A percentile compares a stretch with the other conserved stretches of the same genome.
Evolutionary conservation across 2,797 vertebrate species (phyloP).

Genomic region (Falco rusticolus): DNA sequence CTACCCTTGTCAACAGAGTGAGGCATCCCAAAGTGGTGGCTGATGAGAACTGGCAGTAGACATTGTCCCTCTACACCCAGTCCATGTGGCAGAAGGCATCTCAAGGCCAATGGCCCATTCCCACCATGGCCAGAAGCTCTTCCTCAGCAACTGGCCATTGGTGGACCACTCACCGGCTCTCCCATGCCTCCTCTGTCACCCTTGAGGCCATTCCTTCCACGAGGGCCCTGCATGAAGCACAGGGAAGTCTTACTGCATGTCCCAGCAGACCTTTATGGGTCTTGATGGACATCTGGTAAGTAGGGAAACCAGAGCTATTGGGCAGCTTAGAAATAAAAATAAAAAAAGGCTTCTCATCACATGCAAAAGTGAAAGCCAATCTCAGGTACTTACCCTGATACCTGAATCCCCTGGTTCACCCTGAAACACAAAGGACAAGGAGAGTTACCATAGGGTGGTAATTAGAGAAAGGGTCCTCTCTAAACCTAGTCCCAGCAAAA

Average conservation of each 20-base stretch:
- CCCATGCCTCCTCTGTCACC: conserved; percentile 86
- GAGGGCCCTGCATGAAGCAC: conserved; percentile 80
- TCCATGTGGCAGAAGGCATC: neutral
- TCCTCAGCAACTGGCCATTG: neutral
- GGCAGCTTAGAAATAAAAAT: neutral
- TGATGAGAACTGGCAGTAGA: neutral
- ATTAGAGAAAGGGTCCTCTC: neutral
- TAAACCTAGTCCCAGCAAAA: neutral
- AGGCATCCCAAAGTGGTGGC: neutral
- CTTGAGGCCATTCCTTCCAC: conserved; percentile 84
- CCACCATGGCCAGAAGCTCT: neutral
- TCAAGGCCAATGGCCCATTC: neutral
- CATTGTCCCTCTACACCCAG: neutral
- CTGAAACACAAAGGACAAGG: conserved; percentile 69
- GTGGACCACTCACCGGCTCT: conserved; percentile 77
- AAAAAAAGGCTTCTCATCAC: neutral
- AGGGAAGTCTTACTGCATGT: neutral
- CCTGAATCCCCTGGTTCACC: conserved; percentile 84
- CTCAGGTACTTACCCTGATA: conserved; percentile 77
- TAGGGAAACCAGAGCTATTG: neutral
- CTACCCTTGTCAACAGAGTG: neutral
- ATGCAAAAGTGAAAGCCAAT: neutral
- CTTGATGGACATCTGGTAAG: neutral
- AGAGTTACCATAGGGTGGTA: neutral
- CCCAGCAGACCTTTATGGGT: neutral